Evolutionary conservation across 2,113 vertebrate genomes (phyloP).

Genomic region (Odocoileus virginianus): DNA sequence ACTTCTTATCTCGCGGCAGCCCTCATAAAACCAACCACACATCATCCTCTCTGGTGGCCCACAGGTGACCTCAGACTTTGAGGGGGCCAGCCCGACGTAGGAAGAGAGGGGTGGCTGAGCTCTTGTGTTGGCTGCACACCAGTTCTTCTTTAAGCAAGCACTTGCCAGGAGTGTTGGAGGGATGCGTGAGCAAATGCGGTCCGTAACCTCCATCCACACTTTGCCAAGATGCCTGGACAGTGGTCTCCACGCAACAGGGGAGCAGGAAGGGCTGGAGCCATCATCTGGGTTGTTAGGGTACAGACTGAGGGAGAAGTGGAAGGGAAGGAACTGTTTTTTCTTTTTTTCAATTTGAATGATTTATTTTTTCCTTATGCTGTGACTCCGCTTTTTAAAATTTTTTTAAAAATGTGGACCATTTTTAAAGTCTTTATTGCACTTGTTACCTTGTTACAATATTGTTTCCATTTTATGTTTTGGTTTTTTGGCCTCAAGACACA

Average conservation of each 20-base stretch:
- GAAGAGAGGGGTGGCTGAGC: slow-evolving; percentile 36
- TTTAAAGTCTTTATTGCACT: neutral
- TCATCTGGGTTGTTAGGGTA: accelerated
- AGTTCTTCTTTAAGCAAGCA: neutral
- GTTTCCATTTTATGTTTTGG: neutral
- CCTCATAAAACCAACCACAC: slow-evolving; percentile 72
- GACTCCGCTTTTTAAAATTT: neutral
- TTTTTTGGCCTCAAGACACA: accelerated
- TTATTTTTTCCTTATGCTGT: neutral
- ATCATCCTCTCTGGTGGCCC: slow-evolving; percentile 54
- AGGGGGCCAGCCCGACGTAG: neutral
- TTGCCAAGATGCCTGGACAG: neutral
- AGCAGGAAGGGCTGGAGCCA: accelerated
- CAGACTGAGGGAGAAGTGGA: neutral
- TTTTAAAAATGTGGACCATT: neutral
- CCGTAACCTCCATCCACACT: neutral
- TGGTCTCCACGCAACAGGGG: accelerated
- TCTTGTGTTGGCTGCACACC: neutral
- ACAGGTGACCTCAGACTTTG: slow-evolving; percentile 69
- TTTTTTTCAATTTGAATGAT: neutral
- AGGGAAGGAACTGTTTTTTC: neutral
- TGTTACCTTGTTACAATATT: neutral
- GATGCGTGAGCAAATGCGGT: neutral
- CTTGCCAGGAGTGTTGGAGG: neutral
- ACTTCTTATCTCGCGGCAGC: slow-evolving; percentile 71